Base-by-base conservation (phyloP, 2,113 vertebrate species). In the Sapayoa aenigma region DNA sequence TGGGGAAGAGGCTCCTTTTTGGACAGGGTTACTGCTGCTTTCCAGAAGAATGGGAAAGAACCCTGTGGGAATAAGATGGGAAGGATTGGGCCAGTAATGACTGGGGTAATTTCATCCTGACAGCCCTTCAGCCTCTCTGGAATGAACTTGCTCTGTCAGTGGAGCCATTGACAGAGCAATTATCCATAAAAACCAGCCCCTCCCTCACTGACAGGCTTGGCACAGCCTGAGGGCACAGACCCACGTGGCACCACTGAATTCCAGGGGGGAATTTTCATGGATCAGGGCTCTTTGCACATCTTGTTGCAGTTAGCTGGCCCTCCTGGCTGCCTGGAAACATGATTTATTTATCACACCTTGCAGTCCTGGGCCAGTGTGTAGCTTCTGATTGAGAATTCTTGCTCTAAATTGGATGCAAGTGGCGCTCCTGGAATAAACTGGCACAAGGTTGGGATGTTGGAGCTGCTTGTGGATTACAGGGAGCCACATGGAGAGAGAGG, bases 141-240 rank as follows among this genome's bases (percentile, higher is more conserved):
- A 96, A 96, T 95, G 88, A 96, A 89, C 85, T 96, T 68, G 82
- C 92, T 82, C 6, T 91, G 95, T 94, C 88, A 92, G 90, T 33
- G 60, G 74, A 75, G 82, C 90, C 93, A 89, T 96, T 95, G 95
- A 82, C 88, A 92, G 50, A 74, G 12, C 74, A 93, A 87, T 94
- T 95, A 71, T 56, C 91, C 87, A 62, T 65, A 39, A 75, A 82
- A 33, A 1, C 16, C 68, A 75, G 58, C 60, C 13, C 49, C 11
- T 97, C 13, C 49, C 11, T 97, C 87, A 87, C 20, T 95, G 94
- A 90, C 92, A 96, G 79, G 25, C 69, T 78, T 89, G 88, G 92
- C 93, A 84, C 74, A 55, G 71, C 74, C 89, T 39, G 5, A 84
- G 60, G 62, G 35, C 79, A 24, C 76, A 53, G 8, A 47, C 69